A percentile compares a stretch with the other conserved stretches of the same genome.
phyloP scores from a whole-genome alignment of 2,888 invertebrate genomes.

The Hirtodrosophila cameraria region DNA sequence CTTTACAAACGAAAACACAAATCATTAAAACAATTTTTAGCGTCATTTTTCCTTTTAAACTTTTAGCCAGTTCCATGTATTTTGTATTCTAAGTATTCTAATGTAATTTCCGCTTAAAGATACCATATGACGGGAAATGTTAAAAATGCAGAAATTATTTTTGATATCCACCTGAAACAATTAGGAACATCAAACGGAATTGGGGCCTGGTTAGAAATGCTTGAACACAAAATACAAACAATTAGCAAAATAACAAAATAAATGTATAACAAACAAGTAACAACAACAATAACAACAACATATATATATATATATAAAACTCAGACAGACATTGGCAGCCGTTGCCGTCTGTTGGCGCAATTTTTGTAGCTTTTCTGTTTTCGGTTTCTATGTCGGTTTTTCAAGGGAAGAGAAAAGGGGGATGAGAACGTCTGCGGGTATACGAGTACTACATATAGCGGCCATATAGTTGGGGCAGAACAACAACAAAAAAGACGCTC shows the following conservation, averaged over 20 bases:
- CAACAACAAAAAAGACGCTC: slow-evolving; percentile 26
- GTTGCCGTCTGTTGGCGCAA: slow-evolving; percentile 21
- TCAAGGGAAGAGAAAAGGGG: background rate
- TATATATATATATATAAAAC: slow-evolving; percentile 10
- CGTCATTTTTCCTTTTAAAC: too few species aligned
- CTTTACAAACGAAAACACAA: too few species aligned
- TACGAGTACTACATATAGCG: slow-evolving; percentile 51
- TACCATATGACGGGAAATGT: slow-evolving; percentile 4
- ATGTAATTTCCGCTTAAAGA: background rate
- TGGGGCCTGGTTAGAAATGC: slow-evolving; percentile 21
- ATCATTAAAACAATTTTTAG: too few species aligned
- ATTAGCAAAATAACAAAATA: slow-evolving; percentile 66
- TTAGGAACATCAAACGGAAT: slow-evolving; percentile 33
- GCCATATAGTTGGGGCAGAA: slow-evolving; percentile 53
- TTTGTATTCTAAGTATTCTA: too few species aligned
- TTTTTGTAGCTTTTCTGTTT: slow-evolving; percentile 34
- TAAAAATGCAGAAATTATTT: background rate
- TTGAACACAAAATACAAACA: slow-evolving; percentile 66
- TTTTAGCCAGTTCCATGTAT: too few species aligned
- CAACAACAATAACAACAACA: slow-evolving; percentile 11
- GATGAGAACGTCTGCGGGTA: slow-evolving; percentile 35
- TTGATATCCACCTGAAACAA: slow-evolving; percentile 11
- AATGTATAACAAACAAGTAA: slow-evolving; percentile 33
- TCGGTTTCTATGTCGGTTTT: slow-evolving; percentile 26
- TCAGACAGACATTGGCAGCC: slow-evolving; percentile 68